Evolutionary conservation across 2,113 vertebrate genomes (phyloP), one percentile per base, ranked within the genome.

Genomic region (Solea senegalensis): DNA sequence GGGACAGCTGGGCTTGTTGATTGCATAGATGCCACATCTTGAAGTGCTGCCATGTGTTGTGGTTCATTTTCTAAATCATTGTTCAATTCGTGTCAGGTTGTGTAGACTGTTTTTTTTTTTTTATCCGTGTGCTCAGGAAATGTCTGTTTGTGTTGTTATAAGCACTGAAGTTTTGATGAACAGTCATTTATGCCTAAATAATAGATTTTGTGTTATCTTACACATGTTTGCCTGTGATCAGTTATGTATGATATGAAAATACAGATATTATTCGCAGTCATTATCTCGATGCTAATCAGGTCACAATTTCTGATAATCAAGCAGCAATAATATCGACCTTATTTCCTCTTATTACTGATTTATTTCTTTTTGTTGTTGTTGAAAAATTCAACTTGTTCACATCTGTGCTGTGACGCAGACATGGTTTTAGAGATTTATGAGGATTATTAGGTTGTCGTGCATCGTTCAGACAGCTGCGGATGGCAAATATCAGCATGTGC

Each of bases 11-110:
- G 50, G 64, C n/a, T 77, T 74, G 26, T 48, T 79, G 48, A 55
- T 60, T 70, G 62, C 41, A 65, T 34, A 52, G 43, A 57, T 48
- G 44, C 55, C 72, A 77, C n/a, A 59, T 69, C 55, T 44, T 72
- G 64, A 87, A 85, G 46, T 71, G 68, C 28, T 78, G 61, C 58
- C 69, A 70, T 69, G 60, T 81, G 75, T 80, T 45, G 39, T 67
- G 64, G 15, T 50, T 64, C 49, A 4, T 58, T 84, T 55, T 80
- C 4, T 76, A 64, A 74, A 64, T 66, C 27, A 21, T 76, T 74
- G 57, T 72, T 49, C 9, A 49, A 69, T n/a, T 63, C n/a, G 46
- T 53, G 10, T 54, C 53, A 58, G 9, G 50, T 65, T 26, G 55
- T 82, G 53, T 55, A 55, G 27, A 28, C 12, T 62, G 34, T 65